Percentiles rank a stretch among this genome's conserved stretches.
Evolutionary conservation across 2,888 invertebrate genomes (phyloP).

Genomic region (Apeira syringaria): DNA sequence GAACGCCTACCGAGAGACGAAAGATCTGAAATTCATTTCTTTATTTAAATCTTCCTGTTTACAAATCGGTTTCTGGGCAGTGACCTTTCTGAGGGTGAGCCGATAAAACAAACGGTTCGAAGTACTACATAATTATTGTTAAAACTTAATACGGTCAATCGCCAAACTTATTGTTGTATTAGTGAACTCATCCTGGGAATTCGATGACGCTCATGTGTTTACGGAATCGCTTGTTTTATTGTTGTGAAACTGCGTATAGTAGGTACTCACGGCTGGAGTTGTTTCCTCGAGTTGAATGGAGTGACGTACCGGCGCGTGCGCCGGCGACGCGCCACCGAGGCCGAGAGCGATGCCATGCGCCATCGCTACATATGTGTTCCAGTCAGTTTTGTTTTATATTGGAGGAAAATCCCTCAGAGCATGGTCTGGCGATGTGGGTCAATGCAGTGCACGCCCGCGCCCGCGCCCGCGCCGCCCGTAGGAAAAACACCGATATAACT

Average conservation of each 20-base stretch:
- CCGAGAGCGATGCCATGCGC: constrained; percentile 17
- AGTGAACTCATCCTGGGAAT: constrained; percentile 10
- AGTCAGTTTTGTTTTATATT: constrained; percentile 23
- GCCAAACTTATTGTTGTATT: constrained; percentile 2
- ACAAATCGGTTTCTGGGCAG: constrained; percentile 7
- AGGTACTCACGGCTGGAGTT: constrained; percentile 15
- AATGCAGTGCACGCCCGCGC: too few relatives aligned
- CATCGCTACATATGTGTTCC: constrained; percentile 4
- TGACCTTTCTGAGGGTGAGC: constrained; percentile 11
- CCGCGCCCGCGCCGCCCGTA: too few relatives aligned
- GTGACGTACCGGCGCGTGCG: constrained; percentile 27
- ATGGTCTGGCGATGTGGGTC: constrained; percentile 25
- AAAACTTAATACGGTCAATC: not conserved
- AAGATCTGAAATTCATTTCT: constrained; percentile 5
- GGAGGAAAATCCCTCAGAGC: constrained; percentile 44
- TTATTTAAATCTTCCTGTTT: too few relatives aligned
- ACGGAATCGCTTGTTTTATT: constrained; percentile 25
- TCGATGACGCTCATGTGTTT: constrained; percentile 20
- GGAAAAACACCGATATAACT: constrained; percentile 45
- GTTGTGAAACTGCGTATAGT: constrained; percentile 17
- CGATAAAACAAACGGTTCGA: too few relatives aligned
- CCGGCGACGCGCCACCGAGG: constrained; percentile 18
- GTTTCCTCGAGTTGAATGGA: constrained; percentile 30
- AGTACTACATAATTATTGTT: too few relatives aligned
- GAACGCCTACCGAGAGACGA: constrained; percentile 1